phyloP scores from a whole-genome alignment of 2,797 vertebrate genomes.

The Rhabdomys pumilio region DNA sequence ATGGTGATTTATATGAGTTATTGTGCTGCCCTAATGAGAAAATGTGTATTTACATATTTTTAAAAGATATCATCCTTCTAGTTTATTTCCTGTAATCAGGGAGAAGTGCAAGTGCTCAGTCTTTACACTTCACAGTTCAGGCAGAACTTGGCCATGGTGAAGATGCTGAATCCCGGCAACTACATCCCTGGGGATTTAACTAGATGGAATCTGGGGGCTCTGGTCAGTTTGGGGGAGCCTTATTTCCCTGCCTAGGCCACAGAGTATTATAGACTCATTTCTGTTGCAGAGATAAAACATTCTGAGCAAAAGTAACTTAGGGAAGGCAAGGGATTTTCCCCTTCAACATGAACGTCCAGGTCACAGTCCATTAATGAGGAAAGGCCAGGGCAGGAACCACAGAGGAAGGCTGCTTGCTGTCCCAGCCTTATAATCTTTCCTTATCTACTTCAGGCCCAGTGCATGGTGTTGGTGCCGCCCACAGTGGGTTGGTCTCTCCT shows the following conservation, averaged over 20 bases:
- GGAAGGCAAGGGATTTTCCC: background rate
- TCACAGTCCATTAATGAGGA: background rate
- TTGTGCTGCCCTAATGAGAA: conserved; percentile 50
- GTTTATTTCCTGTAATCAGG: conserved; percentile 34
- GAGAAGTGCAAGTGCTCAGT: background rate
- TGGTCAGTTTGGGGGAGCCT: background rate
- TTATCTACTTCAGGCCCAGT: background rate
- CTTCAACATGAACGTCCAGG: background rate
- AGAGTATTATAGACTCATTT: background rate
- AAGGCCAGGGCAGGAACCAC: background rate
- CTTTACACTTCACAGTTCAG: background rate
- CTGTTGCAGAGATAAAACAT: background rate
- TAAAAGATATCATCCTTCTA: conserved; percentile 1
- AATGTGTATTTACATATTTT: conserved; percentile 49
- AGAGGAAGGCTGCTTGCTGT: background rate
- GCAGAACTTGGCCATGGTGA: background rate
- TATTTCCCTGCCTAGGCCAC: background rate
- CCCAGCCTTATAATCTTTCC: background rate
- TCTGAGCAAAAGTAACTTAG: background rate
- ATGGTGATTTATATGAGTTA: conserved; percentile 52
- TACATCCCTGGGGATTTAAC: background rate
- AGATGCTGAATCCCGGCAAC: background rate
- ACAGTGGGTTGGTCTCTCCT: background rate
- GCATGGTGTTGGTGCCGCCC: background rate
- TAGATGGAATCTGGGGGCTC: background rate